Base-by-base conservation (phyloP, 2,797 vertebrate genomes). In the Limnodromus scolopaceus region DNA sequence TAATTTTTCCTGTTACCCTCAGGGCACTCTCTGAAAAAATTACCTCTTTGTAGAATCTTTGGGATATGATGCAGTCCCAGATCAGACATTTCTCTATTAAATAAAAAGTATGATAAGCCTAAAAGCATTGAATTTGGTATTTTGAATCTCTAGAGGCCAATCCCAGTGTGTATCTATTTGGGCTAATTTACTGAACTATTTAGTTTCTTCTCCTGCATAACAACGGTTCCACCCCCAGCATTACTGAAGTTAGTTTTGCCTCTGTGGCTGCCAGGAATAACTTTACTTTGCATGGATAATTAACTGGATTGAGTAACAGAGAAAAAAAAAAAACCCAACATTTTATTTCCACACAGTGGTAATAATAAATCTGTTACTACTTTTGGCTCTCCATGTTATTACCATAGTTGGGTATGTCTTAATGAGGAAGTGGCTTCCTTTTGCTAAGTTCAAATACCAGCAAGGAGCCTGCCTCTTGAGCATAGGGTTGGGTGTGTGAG, bases 311-410 rank as follows among this genome's bases (percentile, higher is more conserved):
- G 93, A 94, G 92, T 97, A 97, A 97, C 75, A 83, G 93, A 34
- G 10, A 3, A 36, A 91, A 92, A 36, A 91, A 92, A 60, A 54
- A 36, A 12, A 45, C 7, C 3, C 30, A 24, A 24, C 30, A 88
- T 83, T 95, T 96, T 96, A 96, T 96, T 97, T 97, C 90, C 86
- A 94, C 74, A 87, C 46, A 95, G 86, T 93, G 80, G 85, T 97
- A 97, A 94, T 97, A 96, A 97, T 97, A 97, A 97, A 96, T 97
- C 89, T 79, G 87, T 97, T 97, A 93, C 94, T 97, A 95, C 96
- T 97, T 98, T 97, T 96, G 95, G 92, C 95, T 79, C 68, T 76
- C 81, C 43, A 39, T 54, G 63, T 96, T 97, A 89, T 97, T 96
- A 95, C 87, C 92, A 89, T 97, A 97, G 90, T 97, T 97, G 96